A percentile compares a stretch with the other conserved stretches of the same genome.
phyloP scores from a whole-genome alignment of 2,113 vertebrate species.

The Gallinago paraguaiae region DNA sequence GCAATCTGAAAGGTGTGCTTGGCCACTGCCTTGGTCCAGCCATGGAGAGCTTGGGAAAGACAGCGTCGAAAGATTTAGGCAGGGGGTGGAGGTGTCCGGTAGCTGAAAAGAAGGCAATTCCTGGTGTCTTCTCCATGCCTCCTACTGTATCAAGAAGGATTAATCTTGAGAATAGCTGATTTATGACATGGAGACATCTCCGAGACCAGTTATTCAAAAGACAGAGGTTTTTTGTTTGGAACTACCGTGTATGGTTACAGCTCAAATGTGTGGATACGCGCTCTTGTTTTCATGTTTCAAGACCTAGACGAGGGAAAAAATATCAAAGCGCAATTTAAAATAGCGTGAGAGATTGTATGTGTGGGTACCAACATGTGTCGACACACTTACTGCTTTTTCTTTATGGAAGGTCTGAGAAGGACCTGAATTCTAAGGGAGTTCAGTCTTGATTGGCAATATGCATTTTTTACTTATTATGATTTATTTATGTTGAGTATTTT shows the following conservation, averaged over 20 bases:
- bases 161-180: background rate
- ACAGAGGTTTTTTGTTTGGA: background rate
- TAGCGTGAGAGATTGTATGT: background rate
- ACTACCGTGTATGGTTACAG: accelerated
- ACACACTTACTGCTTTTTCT: background rate
- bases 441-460: background rate
- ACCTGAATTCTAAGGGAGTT: background rate
- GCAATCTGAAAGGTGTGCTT: background rate
- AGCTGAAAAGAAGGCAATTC: background rate
- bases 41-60: accelerated
- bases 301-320: background rate
- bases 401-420: background rate
- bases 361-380: too few relatives aligned
- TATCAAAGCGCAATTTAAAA: background rate
- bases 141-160: too few relatives aligned
- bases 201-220: background rate
- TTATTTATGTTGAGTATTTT: background rate
- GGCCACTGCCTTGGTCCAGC: background rate
- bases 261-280: background rate
- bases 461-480: background rate
- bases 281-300: background rate
- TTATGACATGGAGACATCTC: background rate
- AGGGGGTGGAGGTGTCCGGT: accelerated
- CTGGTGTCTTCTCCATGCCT: background rate
- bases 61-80: too few relatives aligned